Conservation (phyloP, 1,140 invertebrate genomes). For the Trachymyrmex cornetzi region DNA sequence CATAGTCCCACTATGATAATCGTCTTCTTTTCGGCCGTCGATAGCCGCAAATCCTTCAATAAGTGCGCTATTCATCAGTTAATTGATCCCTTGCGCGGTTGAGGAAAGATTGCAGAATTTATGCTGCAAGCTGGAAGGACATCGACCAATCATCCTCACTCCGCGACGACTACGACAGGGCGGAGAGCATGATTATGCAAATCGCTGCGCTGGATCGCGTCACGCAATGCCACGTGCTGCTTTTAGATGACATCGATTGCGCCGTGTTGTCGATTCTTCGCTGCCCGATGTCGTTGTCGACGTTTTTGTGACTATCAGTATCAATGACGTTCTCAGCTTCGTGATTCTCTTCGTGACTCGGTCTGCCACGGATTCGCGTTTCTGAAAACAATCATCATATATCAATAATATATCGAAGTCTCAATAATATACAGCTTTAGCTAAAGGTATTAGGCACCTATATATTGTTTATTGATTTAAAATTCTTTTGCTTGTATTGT, state of each 20-base stretch:
- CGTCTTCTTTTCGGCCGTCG: neutral
- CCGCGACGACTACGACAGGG: constrained; percentile 69
- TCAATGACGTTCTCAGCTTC: constrained; percentile 66
- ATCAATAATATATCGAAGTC: neutral
- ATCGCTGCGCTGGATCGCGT: constrained; percentile 56
- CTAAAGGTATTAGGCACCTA: too few relatives aligned
- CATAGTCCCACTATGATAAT: constrained; percentile 10
- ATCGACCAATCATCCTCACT: constrained; percentile 45
- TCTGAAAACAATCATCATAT: constrained; percentile 58
- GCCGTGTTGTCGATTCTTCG: constrained; percentile 82
- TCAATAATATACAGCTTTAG: too few relatives aligned
- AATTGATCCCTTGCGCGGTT: constrained; percentile 72
- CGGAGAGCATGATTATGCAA: constrained; percentile 70
- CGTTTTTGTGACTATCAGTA: constrained; percentile 61
- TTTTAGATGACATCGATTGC: constrained; percentile 84
- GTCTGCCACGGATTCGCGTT: constrained; percentile 44
- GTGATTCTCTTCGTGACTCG: constrained; percentile 48
- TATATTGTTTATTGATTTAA: too few relatives aligned
- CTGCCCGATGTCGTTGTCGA: constrained; percentile 68
- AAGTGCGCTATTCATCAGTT: constrained; percentile 30
- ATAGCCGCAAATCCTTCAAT: neutral
- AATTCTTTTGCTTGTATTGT: too few relatives aligned
- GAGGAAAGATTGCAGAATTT: constrained; percentile 63
- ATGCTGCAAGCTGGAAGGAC: constrained; percentile 57
- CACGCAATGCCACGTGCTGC: constrained; percentile 52